Evolutionary conservation across 92 coral and sea anemone genomes (phyloP), one percentile per base, ranked within the genome.

Genomic region (Chrysogorgia sp.): DNA sequence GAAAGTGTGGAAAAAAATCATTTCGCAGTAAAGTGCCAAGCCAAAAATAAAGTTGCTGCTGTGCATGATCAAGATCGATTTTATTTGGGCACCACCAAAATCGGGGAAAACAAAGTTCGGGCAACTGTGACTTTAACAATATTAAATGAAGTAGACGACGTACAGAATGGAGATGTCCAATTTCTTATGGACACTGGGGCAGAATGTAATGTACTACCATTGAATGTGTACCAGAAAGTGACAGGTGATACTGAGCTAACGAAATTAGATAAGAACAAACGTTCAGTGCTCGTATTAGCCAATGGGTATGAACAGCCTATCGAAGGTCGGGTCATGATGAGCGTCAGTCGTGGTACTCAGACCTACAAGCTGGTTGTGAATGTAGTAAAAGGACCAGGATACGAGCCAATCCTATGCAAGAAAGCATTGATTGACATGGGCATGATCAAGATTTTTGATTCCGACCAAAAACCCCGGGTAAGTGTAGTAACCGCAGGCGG

Each of bases 341-440:
- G 63, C 53, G 77, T 25, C 0, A n/a, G 66, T 40, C 87, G 63
- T 35, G 70, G 67, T 58, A 61, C 77, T 3, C 68, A 71, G 30
- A 40, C 58, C 37, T 76, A 85, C 85, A 70, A 80, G 32, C 68
- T 85, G 0, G 68, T 58, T 56, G 85, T 61, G 28, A 85, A 19
- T 63, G 81, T 79, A 26, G 88, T 71, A 43, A 48, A 40, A 60
- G 81, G 85, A 22, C 25, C 34, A 58, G 81, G 81, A 9, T 84
- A 85, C 53, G 81, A 85, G 68, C 88, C 85, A 0, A 80, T 85
- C 47, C 53, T 80, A 20, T 85, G 63, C 33, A 80, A 85, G 81
- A 33, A 85, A 71, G 79, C 76, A 15, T 45, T 85, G 88, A 26
- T 79, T 33, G 88, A 84, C 12, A 84, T 84, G 84, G 77, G 68